Conservation (phyloP, 2,797 vertebrate species). For the Chloroceryle inda region DNA sequence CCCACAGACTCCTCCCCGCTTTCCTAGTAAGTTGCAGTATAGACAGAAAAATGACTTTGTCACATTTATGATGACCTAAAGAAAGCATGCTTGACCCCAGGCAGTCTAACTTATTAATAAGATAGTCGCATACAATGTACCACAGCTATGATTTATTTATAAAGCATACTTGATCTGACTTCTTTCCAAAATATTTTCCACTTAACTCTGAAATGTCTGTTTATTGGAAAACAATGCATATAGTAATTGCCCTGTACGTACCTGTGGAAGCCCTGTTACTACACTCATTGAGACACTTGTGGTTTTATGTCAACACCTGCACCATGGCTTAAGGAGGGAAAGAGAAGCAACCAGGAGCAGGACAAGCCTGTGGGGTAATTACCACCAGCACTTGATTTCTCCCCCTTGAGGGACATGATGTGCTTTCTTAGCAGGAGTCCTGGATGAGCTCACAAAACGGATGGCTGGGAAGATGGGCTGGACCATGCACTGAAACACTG, state of each 20-base stretch:
- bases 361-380: background rate
- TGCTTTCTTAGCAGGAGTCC: background rate
- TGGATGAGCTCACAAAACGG: background rate
- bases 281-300: background rate
- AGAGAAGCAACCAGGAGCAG: rapidly evolving
- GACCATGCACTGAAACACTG: background rate
- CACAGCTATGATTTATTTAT: slow-evolving; percentile 23
- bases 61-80: background rate
- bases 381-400: background rate
- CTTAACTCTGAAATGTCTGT: background rate
- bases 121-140: rapidly evolving
- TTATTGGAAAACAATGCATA: slow-evolving; percentile 37
- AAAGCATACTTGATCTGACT: background rate
- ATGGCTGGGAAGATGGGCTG: background rate
- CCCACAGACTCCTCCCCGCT: rapidly evolving
- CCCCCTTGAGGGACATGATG: background rate
- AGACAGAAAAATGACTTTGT: background rate
- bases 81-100: background rate
- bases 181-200: background rate
- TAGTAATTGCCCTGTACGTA: background rate
- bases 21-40: background rate
- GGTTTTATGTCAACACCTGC: background rate
- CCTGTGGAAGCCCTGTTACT: background rate
- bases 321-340: background rate
- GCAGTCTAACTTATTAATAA: background rate